Conservation (phyloP, 2,797 vertebrate genomes). For the Centroberyx gerrardi region DNA sequence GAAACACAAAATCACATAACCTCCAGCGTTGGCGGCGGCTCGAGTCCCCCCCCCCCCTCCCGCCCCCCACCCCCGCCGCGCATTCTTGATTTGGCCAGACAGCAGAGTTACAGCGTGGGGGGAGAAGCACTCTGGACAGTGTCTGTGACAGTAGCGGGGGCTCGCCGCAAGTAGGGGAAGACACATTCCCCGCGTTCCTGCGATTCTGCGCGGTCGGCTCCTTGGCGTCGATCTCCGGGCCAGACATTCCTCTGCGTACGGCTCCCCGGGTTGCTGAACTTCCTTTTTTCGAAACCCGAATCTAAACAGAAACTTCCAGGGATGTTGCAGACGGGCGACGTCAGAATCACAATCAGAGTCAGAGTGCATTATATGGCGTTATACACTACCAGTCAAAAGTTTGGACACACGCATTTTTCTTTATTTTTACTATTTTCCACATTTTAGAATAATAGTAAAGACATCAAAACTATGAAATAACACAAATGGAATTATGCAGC, state of each 20-base stretch:
- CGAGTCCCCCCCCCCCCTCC: slow-evolving; percentile 10
- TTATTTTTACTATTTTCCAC: too few relatives aligned
- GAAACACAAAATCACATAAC: slow-evolving; percentile 36
- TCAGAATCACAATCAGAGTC: neutral
- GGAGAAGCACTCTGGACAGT: slow-evolving; percentile 41
- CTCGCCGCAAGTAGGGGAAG: slow-evolving; percentile 44
- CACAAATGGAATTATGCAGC: too few relatives aligned
- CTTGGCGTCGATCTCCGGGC: slow-evolving; percentile 47
- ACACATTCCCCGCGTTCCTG: slow-evolving; percentile 64
- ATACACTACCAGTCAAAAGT: too few relatives aligned
- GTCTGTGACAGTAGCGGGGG: slow-evolving; percentile 25
- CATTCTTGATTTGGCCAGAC: slow-evolving; percentile 53
- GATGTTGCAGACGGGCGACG: slow-evolving; percentile 9
- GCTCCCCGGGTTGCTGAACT: slow-evolving; percentile 56
- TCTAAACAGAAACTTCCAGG: slow-evolving; percentile 32
- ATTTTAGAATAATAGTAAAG: too few relatives aligned
- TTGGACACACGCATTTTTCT: too few relatives aligned
- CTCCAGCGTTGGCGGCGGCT: slow-evolving; percentile 25
- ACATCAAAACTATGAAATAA: too few relatives aligned
- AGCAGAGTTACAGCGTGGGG: slow-evolving; percentile 32
- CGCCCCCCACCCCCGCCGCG: neutral
- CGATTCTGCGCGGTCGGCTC: slow-evolving; percentile 39
- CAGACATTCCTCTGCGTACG: slow-evolving; percentile 50
- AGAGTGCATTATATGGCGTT: neutral
- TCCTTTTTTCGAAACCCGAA: slow-evolving; percentile 42